A percentile compares a stretch with the other conserved stretches of the same genome.
These are phyloP conservation scores for Ganaspis sp. DNA, from an alignment of 1,140 invertebrate genomes.

Conservation along the genomic window DNA sequence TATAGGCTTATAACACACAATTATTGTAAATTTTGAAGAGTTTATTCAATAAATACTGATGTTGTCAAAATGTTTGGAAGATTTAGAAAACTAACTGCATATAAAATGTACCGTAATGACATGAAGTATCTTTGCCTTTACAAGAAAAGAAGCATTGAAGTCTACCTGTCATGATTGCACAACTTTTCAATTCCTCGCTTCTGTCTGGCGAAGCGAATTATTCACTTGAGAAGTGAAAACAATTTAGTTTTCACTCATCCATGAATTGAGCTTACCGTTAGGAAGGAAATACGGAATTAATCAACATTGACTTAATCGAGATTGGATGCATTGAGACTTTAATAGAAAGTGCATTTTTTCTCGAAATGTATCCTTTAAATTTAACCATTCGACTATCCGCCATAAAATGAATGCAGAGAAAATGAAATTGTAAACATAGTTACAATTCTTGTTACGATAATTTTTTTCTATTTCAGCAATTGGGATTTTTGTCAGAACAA, in stretches of 20 bases:
- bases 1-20: too few relatives aligned
- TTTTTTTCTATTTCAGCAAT: too few relatives aligned
- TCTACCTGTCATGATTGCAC: not conserved
- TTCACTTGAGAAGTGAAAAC: conserved; percentile 11
- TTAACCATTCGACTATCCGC: too few relatives aligned
- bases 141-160: not conserved
- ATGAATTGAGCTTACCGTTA: not conserved
- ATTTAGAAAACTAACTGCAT: not conserved
- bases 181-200: conserved; percentile 17
- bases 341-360: not conserved
- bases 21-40: too few relatives aligned
- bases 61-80: not conserved
- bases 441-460: too few relatives aligned
- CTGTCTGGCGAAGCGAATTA: not conserved
- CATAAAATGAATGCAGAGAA: not conserved
- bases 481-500: too few relatives aligned
- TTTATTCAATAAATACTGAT: not conserved
- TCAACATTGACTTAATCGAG: not conserved
- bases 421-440: too few relatives aligned
- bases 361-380: not conserved
- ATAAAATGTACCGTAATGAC: not conserved
- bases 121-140: not conserved
- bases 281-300: not conserved
- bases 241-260: conserved; percentile 26
- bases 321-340: not conserved